A percentile compares a stretch with the other conserved stretches of the same genome.
These are phyloP conservation scores for Emydura subglobosa DNA, from an alignment of 2,113 vertebrate genomes.

Conservation along the genomic window DNA sequence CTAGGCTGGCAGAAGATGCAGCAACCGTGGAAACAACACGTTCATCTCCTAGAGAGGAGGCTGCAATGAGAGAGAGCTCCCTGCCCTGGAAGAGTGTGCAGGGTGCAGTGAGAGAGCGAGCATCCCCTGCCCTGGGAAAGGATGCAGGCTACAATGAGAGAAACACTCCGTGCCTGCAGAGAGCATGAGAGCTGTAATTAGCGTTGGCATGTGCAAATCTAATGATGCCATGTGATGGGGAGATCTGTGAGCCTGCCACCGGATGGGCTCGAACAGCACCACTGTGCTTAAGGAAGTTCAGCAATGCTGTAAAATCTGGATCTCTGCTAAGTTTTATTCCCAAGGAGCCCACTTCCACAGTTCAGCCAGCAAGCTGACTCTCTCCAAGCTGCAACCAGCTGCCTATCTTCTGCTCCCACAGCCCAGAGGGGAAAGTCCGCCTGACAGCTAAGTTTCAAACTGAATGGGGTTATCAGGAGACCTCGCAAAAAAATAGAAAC, in stretches of 20 bases:
- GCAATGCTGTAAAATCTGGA: background rate
- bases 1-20: background rate
- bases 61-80: background rate
- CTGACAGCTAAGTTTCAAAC: constrained; percentile 13
- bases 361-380: background rate
- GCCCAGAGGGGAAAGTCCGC: background rate
- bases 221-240: background rate
- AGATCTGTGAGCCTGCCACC: background rate
- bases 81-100: background rate
- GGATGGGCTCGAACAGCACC: background rate
- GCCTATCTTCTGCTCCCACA: background rate
- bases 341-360: background rate
- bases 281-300: background rate
- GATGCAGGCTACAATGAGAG: background rate
- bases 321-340: background rate
- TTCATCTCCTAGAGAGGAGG: background rate
- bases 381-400: background rate
- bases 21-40: background rate
- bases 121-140: background rate
- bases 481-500: background rate
- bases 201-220: background rate
- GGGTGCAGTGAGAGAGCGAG: background rate
- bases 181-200: background rate
- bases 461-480: background rate
- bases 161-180: background rate